A percentile compares a stretch with the other conserved stretches of the same genome.
Conservation (phyloP, 2,113 vertebrate species). For the Polypterus bichir region DNA sequence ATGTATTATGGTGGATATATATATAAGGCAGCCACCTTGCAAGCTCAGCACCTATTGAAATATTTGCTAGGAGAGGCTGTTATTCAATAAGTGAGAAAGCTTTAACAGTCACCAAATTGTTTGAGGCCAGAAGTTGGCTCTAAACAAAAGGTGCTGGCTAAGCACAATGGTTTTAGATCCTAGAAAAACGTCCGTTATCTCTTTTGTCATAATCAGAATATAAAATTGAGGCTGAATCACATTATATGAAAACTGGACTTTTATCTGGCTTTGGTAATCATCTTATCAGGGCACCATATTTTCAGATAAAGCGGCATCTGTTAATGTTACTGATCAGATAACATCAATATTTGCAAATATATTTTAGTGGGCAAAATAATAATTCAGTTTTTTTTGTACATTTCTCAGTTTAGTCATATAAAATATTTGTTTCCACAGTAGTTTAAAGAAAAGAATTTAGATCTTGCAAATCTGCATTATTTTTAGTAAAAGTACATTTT, state of each 20-base stretch:
- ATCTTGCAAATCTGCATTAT: background rate
- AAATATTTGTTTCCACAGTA: background rate
- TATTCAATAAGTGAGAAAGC: background rate
- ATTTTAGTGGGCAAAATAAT: conserved; percentile 16
- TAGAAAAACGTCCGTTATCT: conserved; percentile 18
- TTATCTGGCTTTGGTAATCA: conserved; percentile 20
- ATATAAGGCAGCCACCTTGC: conserved; percentile 4
- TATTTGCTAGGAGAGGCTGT: background rate
- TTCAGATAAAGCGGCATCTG: conserved; percentile 22
- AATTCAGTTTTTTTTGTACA: background rate
- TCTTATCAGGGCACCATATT: conserved; percentile 29
- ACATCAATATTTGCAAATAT: conserved; percentile 29
- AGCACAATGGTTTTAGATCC: conserved; percentile 19
- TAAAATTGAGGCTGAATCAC: conserved; percentile 26
- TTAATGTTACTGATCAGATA: conserved; percentile 33
- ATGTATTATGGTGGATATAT: conserved; percentile 7
- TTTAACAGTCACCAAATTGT: conserved; percentile 6
- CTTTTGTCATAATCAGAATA: conserved; percentile 19
- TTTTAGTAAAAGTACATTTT: conserved; percentile 3
- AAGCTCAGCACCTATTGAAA: conserved; percentile 8
- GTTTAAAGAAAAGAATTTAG: no score
- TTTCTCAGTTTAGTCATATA: background rate
- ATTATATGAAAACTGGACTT: conserved; percentile 21
- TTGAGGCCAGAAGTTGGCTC: conserved; percentile 13
- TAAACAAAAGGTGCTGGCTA: conserved; percentile 13